Base-by-base conservation (phyloP, 2,888 invertebrate genomes). In the Smittia sp. region DNA sequence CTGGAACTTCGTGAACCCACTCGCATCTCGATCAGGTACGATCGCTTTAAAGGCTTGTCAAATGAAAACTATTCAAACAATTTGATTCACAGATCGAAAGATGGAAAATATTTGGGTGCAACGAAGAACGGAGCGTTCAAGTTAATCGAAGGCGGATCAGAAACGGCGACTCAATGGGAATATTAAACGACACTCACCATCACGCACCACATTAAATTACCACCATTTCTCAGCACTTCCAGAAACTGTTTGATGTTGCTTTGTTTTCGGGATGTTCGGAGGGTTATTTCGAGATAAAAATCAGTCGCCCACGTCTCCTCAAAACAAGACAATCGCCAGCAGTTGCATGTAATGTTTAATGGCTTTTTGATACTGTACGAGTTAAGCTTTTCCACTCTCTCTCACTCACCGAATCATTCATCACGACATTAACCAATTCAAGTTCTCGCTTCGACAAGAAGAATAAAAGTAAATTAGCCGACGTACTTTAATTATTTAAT, bases 1-100 rank as follows among this genome's bases (percentile, higher is more conserved):
- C 86, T 98, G 79, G 96, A 97, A 85, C 86, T 98, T 79, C 89
- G 94, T 77, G 96, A 95, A 82, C 95, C 96, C 32, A 95, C 96
- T 76, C 88, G 94, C 78, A 90, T 98, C 79, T 92, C 93, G 84
- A 94, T 98, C 84, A 94, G 82, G 82, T 82, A 91, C 84, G 88
- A 89, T 74, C 85, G 85, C 75, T 38, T 54, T n/a, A 25, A n/a
- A 27, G 4, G n/a, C n/a, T 20, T 9, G 22, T 74, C 72, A 22
- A 15, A 65, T 38, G 38, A 15, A 27, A 66, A 18, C 38, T 38
- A 25, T 41, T 32, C 3, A 32, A 32, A 32, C 32, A 32, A 6
- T 32, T 32, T 32, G 32, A 32, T 32, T 32, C 9, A 0, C 70
- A 82, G 83, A 79, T 81, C 82, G 74, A 77, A 80, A 75, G 87